Conservation (phyloP, 2,888 invertebrate genomes). For the Sesia bembeciformis region DNA sequence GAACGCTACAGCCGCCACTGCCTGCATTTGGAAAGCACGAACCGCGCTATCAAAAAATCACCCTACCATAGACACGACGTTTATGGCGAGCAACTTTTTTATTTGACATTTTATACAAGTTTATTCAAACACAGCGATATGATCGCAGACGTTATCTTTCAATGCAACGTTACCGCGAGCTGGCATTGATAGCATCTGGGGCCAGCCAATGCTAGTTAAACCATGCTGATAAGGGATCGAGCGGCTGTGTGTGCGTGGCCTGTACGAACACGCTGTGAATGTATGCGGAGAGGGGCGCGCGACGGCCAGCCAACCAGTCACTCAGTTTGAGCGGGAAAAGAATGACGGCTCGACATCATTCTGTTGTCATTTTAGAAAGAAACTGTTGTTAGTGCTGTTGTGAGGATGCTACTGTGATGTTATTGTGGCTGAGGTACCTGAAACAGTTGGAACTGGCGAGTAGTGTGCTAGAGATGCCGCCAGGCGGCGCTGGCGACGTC, state of each 20-base stretch:
- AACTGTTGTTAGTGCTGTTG: constrained; percentile 21
- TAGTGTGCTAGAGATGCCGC: constrained; percentile 39
- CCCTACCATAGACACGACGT: constrained; percentile 42
- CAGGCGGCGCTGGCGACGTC: constrained; percentile 55
- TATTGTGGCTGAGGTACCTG: constrained; percentile 66
- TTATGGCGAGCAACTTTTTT: constrained; percentile 66
- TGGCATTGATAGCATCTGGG: constrained; percentile 63
- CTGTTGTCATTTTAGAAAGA: constrained; percentile 17
- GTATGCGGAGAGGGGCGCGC: constrained; percentile 51
- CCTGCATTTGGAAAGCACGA: neutral
- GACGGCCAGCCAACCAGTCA: constrained; percentile 54
- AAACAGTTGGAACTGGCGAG: constrained; percentile 64
- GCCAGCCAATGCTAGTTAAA: constrained; percentile 72
- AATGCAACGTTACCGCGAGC: constrained; percentile 74
- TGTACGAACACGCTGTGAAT: constrained; percentile 23
- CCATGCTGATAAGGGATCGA: constrained; percentile 68
- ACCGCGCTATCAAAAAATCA: constrained; percentile 46
- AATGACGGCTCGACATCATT: constrained; percentile 52
- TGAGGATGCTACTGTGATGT: constrained; percentile 47
- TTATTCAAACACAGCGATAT: constrained; percentile 71
- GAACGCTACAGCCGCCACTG: no score
- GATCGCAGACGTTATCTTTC: constrained; percentile 72
- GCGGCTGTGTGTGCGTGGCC: constrained; percentile 37
- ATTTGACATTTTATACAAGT: constrained; percentile 75
- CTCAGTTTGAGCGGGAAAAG: constrained; percentile 69